phyloP scores from a whole-genome alignment of 1,140 invertebrate species.

The Campoletis sonorensis region DNA sequence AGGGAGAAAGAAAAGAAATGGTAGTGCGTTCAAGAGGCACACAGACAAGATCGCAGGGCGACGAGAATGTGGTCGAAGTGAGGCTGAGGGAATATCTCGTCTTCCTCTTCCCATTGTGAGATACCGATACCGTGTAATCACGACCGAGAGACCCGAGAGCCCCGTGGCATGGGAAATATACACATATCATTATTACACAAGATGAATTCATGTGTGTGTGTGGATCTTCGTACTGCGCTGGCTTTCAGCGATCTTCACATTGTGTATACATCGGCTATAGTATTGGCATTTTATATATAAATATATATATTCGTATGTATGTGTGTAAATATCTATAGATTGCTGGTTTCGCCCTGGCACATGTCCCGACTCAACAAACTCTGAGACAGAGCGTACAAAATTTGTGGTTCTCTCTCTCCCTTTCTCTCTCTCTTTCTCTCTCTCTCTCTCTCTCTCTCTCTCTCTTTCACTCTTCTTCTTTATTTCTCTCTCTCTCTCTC shows the following conservation, averaged over 20 bases:
- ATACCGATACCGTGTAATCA: conserved; percentile 73
- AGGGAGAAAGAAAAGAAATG: conserved; percentile 10
- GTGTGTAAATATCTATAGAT: neutral
- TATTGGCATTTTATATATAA: neutral
- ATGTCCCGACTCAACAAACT: conserved; percentile 17
- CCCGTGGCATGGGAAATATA: conserved; percentile 70
- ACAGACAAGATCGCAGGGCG: neutral
- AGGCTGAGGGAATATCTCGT: conserved; percentile 50
- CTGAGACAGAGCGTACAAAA: conserved; percentile 45
- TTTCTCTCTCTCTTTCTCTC: neutral
- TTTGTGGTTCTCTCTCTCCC: conserved; percentile 53
- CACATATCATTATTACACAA: conserved; percentile 69
- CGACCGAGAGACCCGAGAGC: conserved; percentile 48
- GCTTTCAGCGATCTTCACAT: neutral
- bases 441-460: no score
- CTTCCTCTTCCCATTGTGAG: conserved; percentile 66
- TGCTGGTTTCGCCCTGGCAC: conserved; percentile 2
- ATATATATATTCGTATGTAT: neutral
- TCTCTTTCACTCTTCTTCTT: no score
- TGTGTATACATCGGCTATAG: neutral
- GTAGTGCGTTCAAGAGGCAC: neutral
- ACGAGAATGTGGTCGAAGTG: conserved; percentile 5
- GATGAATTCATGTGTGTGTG: neutral
- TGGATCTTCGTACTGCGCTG: neutral
- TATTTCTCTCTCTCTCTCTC: no score